phyloP scores from a whole-genome alignment of 2,888 invertebrate genomes.

The Alloplasta piceator region DNA sequence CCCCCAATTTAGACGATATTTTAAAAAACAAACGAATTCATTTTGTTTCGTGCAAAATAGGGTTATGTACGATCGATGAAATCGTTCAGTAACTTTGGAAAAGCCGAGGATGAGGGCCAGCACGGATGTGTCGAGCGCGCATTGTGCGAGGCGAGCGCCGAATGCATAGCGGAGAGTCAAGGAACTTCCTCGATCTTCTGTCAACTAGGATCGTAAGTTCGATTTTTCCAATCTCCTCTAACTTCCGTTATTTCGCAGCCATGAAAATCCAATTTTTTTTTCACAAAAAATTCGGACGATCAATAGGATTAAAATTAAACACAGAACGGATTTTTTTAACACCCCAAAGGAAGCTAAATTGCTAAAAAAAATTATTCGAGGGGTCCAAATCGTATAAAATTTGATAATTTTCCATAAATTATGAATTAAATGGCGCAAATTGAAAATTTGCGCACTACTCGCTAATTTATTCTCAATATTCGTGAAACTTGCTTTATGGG shows the following conservation, averaged over 20 bases:
- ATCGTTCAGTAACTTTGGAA: constrained; percentile 84
- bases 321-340: background rate
- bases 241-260: background rate
- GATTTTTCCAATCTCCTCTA: background rate
- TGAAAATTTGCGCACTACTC: too few species aligned
- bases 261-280: background rate
- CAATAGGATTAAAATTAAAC: background rate
- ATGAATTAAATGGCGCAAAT: too few species aligned
- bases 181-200: constrained; percentile 92
- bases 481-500: too few species aligned
- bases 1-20: background rate
- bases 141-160: constrained; percentile 94
- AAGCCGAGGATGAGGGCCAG: constrained; percentile 92
- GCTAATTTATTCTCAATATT: too few species aligned
- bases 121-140: constrained; percentile 88
- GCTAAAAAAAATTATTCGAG: too few species aligned
- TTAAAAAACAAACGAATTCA: constrained; percentile 9
- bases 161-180: constrained; percentile 92
- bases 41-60: constrained; percentile 74
- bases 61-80: constrained; percentile 92
- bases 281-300: background rate
- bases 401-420: too few species aligned
- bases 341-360: too few species aligned
- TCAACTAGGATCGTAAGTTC: constrained; percentile 95
- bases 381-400: too few species aligned